Evolutionary conservation across 1,140 invertebrate species (phyloP).

Genomic region (Plodia interpunctella): DNA sequence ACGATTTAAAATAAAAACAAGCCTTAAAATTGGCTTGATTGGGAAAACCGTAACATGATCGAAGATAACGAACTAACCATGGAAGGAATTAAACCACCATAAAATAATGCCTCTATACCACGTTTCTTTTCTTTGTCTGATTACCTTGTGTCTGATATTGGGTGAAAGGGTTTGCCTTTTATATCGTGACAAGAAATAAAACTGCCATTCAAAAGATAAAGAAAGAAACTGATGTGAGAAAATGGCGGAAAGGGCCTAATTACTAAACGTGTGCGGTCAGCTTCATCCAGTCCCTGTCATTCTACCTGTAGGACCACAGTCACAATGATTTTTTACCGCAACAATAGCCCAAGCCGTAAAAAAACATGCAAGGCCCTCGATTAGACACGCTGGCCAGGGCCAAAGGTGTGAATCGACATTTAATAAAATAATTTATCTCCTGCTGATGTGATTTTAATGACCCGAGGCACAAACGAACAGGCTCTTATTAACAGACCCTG

Average conservation of each 20-base stretch:
- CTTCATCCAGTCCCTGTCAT: background rate
- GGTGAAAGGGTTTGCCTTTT: too few species aligned
- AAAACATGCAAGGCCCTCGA: conserved; percentile 41
- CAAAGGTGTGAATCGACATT: conserved; percentile 70
- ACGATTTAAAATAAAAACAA: background rate
- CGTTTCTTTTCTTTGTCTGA: too few species aligned
- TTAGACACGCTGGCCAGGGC: conserved; percentile 43
- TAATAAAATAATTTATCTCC: conserved; percentile 66
- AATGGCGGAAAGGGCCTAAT: background rate
- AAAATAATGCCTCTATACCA: too few species aligned
- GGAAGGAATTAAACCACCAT: too few species aligned
- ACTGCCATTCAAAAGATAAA: background rate
- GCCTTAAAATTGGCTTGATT: background rate
- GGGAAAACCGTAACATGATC: background rate
- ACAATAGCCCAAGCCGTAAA: conserved; percentile 24
- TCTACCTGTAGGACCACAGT: background rate
- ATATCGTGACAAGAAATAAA: too few species aligned
- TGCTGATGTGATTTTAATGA: conserved; percentile 68
- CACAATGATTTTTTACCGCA: background rate
- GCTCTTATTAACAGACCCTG: background rate
- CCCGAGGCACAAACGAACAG: conserved; percentile 19
- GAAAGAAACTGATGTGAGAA: background rate
- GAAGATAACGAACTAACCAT: too few species aligned
- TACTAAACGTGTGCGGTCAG: background rate
- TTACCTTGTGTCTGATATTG: too few species aligned